phyloP scores from a whole-genome alignment of 2,797 vertebrate species.

The Spheniscus humboldti region DNA sequence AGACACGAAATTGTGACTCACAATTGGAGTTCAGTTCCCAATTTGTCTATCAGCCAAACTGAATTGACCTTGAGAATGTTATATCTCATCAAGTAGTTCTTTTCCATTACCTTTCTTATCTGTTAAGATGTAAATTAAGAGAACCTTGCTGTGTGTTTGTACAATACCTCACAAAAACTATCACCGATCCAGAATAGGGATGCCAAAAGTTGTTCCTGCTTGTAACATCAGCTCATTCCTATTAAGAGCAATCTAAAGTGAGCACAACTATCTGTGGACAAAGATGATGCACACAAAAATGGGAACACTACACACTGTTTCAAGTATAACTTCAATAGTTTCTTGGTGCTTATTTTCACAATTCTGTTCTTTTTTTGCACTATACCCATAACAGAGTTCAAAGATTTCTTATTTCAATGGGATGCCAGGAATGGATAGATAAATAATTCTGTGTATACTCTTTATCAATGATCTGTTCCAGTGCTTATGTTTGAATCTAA shows the following conservation, averaged over 20 bases:
- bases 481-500: background rate
- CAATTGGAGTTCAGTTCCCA: background rate
- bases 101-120: background rate
- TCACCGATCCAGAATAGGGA: background rate
- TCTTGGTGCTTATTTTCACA: background rate
- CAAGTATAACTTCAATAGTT: background rate
- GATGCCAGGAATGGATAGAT: background rate
- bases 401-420: background rate
- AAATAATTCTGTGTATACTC: background rate
- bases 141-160: background rate
- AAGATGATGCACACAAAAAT: background rate
- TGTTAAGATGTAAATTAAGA: background rate
- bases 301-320: background rate
- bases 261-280: background rate
- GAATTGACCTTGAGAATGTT: background rate
- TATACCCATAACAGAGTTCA: background rate
- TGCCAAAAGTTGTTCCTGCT: background rate
- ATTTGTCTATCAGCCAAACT: background rate
- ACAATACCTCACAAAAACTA: background rate
- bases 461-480: background rate
- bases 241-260: background rate
- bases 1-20: background rate
- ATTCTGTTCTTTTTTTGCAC: background rate
- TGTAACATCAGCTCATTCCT: background rate
- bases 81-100: background rate